phyloP scores from a whole-genome alignment of 2,797 vertebrate genomes.

The Myotis vivesi region DNA sequence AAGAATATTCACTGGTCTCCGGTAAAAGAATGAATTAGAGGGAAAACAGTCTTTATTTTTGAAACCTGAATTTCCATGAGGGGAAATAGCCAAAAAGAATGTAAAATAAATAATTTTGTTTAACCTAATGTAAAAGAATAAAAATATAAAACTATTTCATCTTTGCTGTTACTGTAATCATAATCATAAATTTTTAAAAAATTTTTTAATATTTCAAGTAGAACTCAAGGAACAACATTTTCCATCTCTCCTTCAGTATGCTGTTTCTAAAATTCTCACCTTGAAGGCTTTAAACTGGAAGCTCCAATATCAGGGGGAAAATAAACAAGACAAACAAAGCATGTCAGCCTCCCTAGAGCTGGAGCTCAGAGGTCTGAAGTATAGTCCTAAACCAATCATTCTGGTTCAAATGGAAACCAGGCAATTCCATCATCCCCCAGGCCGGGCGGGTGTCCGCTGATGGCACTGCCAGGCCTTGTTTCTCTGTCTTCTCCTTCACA shows the following conservation, averaged over 20 bases:
- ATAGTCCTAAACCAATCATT: not conserved
- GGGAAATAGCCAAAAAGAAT: not conserved
- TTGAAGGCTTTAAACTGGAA: not conserved
- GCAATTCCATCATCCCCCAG: not conserved
- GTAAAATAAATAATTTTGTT: not conserved
- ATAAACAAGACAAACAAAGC: not conserved
- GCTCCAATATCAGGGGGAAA: not conserved
- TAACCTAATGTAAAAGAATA: not conserved
- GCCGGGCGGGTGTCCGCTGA: fast-evolving
- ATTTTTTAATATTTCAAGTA: not conserved
- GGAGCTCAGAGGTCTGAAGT: not conserved
- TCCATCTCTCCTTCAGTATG: not conserved
- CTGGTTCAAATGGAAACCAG: not conserved
- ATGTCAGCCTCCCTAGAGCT: not conserved
- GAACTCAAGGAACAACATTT: not conserved
- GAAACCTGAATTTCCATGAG: not conserved
- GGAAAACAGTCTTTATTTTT: not conserved
- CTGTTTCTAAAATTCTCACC: not conserved
- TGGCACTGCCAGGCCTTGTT: fast-evolving
- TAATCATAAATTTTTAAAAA: not conserved
- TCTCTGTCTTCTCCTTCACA: not conserved
- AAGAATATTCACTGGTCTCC: not conserved
- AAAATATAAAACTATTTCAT: not conserved
- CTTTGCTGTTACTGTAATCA: not conserved
- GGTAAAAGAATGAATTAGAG: constrained; percentile 2